phyloP scores from a whole-genome alignment of 2,888 invertebrate species.

The Spatulosminthurus flaviceps region DNA sequence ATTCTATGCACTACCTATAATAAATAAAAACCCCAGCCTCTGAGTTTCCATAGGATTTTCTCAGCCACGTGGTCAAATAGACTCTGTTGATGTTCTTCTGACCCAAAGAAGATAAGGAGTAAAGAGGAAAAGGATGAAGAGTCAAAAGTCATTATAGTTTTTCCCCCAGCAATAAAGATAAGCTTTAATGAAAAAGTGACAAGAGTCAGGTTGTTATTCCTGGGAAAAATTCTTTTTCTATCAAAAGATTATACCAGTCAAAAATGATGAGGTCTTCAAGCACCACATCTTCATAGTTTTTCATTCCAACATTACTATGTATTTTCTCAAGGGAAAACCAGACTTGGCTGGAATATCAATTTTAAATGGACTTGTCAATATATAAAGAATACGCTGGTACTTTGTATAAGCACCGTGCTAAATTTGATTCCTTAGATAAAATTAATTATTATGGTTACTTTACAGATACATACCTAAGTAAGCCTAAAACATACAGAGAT shows the following conservation, averaged over 20 bases:
- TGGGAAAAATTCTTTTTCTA: not conserved
- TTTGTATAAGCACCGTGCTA: not conserved
- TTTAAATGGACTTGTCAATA: too few species aligned
- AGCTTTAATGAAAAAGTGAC: not conserved
- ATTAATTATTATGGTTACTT: not conserved
- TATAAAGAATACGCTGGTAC: too few species aligned
- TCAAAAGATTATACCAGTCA: not conserved
- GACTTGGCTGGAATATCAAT: too few species aligned
- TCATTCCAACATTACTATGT: too few species aligned
- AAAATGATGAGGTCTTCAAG: not conserved
- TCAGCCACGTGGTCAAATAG: too few species aligned
- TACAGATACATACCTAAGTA: not conserved
- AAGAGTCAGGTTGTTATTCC: slow-evolving; percentile 7
- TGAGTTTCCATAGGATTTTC: too few species aligned
- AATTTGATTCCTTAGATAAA: not conserved
- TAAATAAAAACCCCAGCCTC: too few species aligned
- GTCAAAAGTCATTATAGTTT: not conserved
- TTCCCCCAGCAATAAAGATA: not conserved
- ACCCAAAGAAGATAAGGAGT: too few species aligned
- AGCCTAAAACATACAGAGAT: not conserved
- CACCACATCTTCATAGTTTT: too few species aligned
- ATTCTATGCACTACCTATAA: too few species aligned
- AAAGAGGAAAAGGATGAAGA: not conserved
- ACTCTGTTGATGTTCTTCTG: too few species aligned
- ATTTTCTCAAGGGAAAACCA: too few species aligned